Evolutionary conservation across 2,797 vertebrate species (phyloP), one percentile per base, ranked within the genome.

Genomic region (Nothura maculosa): DNA sequence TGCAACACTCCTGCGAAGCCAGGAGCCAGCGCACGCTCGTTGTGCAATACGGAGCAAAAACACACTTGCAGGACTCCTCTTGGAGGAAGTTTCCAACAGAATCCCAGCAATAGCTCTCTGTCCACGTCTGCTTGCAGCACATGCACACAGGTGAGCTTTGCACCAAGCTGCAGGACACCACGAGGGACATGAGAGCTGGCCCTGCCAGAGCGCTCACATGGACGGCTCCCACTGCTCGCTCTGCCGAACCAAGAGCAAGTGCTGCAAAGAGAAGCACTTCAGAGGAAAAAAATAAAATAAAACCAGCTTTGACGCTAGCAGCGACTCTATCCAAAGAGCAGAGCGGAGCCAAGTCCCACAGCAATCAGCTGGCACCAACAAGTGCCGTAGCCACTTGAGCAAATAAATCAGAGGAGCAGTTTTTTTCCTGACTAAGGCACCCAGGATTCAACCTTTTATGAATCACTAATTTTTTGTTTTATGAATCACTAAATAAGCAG

Each of bases 401-500:
- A 77, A 84, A 86, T 10, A 70, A 88, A 79, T 22, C 12, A 10
- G n/a, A 8, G 30, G 48, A 81, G 38, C 34, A 34, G 22, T 87
- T 87, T 64, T 25, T 19, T 43, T 43, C 42, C 87, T 14, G 15
- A 55, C 28, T 61, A 54, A 94, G 38, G 30, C 66, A 43, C 40
- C 10, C 27, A 79, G 60, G 90, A 76, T n/a, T 38, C 81, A 52
- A 42, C 61, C 43, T 30, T 14, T 70, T 42, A 47, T 27, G 43
- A 89, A 85, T 58, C 93, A 84, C 30, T 0, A 66, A 6, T 0
- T 50, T 50, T 25, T 25, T 43, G 17, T 43, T 43, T 43, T 14
- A 57, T 69, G 87, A 61, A 90, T 85, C 77, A n/a, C 45, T 16
- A 24, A 91, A 74, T 25, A 72, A 57, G 17, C 74, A 48, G 88